These are phyloP conservation scores for Leucoraja ocellata DNA, from an alignment of 2,797 vertebrate genomes.

Conservation along the genomic window DNA sequence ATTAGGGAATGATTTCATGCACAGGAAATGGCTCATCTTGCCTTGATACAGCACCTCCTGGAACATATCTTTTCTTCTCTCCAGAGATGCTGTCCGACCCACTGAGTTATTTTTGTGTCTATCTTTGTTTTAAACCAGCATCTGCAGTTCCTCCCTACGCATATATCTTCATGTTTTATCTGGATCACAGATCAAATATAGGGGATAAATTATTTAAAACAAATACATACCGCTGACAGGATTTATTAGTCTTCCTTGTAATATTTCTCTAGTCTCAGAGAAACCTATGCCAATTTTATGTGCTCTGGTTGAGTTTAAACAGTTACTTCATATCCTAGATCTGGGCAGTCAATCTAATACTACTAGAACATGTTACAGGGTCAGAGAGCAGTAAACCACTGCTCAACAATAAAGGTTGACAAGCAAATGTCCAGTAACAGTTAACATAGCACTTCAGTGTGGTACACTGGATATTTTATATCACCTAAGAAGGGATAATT, in stretches of 20 bases:
- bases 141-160: too few species aligned
- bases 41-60: not conserved
- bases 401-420: not conserved
- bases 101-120: too few species aligned
- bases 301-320: not conserved
- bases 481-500: not conserved
- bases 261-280: not conserved
- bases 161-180: not conserved
- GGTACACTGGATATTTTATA: not conserved
- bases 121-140: too few species aligned
- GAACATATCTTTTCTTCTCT: not conserved
- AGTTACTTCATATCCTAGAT: not conserved
- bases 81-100: too few species aligned
- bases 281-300: not conserved
- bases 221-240: not conserved
- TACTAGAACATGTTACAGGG: not conserved
- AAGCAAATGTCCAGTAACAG: not conserved
- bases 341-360: not conserved
- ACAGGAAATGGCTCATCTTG: not conserved
- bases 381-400: not conserved
- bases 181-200: not conserved
- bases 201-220: not conserved
- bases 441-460: not conserved
- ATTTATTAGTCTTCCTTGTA: not conserved
- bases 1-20: not conserved